Evolutionary conservation across 1,140 invertebrate species (phyloP).

Genomic region (Cherax destructor): DNA sequence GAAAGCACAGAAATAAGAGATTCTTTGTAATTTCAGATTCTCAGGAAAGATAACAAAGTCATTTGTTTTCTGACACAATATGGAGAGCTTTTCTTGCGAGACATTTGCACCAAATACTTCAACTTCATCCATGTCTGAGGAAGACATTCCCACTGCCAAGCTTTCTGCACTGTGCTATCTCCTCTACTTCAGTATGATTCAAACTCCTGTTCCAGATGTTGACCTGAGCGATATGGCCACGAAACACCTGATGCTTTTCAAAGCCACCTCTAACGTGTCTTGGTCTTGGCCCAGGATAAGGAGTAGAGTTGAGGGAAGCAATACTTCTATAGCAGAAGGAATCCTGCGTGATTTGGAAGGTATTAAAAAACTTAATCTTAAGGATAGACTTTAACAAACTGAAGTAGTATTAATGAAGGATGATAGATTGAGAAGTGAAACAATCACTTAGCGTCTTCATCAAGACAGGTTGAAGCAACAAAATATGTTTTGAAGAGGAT

Average conservation of each 20-base stretch:
- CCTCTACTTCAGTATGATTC: not conserved
- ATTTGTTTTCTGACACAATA: not conserved
- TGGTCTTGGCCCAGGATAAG: slow-evolving; percentile 45
- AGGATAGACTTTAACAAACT: too few relatives aligned
- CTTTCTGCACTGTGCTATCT: slow-evolving; percentile 10
- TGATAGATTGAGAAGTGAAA: too few relatives aligned
- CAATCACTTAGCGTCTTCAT: too few relatives aligned
- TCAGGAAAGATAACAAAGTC: slow-evolving; percentile 36
- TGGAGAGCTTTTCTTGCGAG: not conserved
- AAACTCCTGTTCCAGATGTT: slow-evolving; percentile 53
- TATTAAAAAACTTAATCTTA: too few relatives aligned
- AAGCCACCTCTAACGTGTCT: slow-evolving; percentile 16
- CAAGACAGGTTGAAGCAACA: too few relatives aligned
- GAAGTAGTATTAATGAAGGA: too few relatives aligned
- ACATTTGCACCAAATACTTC: slow-evolving; percentile 26
- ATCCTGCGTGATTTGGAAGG: too few relatives aligned
- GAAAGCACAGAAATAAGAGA: not conserved
- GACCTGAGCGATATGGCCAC: slow-evolving; percentile 32
- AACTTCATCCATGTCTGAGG: slow-evolving; percentile 32
- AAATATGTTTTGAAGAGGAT: too few relatives aligned
- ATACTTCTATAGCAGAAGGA: too few relatives aligned
- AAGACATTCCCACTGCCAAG: slow-evolving; percentile 20
- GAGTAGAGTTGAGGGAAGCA: slow-evolving; percentile 13
- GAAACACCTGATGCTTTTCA: slow-evolving; percentile 22
- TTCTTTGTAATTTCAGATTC: not conserved